These are phyloP conservation scores for Cheilosia variabilis DNA, from an alignment of 2,888 invertebrate species.

Conservation along the genomic window DNA sequence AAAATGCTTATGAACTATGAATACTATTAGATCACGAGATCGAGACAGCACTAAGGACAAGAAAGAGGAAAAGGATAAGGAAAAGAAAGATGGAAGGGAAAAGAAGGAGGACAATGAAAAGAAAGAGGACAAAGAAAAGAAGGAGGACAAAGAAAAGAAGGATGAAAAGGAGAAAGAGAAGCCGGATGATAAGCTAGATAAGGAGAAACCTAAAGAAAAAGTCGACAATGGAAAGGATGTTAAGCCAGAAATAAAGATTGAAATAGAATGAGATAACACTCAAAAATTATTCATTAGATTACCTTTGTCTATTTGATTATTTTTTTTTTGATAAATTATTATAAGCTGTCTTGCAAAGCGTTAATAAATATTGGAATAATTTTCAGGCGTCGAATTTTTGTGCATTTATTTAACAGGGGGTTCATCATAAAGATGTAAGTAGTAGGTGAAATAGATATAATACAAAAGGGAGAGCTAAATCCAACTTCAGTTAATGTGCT, in stretches of 20 bases:
- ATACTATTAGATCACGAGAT: conserved; percentile 74
- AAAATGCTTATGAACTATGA: neutral
- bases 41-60: conserved; percentile 73
- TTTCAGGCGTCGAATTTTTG: neutral
- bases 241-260: conserved; percentile 36
- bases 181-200: conserved; percentile 49
- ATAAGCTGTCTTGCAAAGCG: conserved; percentile 35
- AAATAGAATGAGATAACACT: conserved; percentile 30
- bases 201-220: conserved; percentile 42
- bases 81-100: conserved; percentile 71
- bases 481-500: too few species aligned
- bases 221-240: conserved; percentile 38
- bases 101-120: conserved; percentile 48
- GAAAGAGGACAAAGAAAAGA: conserved; percentile 47
- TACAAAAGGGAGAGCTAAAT: too few species aligned
- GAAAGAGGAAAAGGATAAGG: conserved; percentile 48
- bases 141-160: conserved; percentile 67
- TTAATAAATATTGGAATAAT: conserved; percentile 32
- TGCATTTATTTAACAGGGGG: neutral
- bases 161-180: conserved; percentile 75
- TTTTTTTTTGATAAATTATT: conserved; percentile 29
- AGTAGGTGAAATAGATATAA: too few species aligned
- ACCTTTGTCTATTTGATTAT: conserved; percentile 15
- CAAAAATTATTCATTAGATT: conserved; percentile 13
- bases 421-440: too few species aligned